Evolutionary conservation across 2,113 vertebrate genomes (phyloP).

Genomic region (Elephantulus edwardii): DNA sequence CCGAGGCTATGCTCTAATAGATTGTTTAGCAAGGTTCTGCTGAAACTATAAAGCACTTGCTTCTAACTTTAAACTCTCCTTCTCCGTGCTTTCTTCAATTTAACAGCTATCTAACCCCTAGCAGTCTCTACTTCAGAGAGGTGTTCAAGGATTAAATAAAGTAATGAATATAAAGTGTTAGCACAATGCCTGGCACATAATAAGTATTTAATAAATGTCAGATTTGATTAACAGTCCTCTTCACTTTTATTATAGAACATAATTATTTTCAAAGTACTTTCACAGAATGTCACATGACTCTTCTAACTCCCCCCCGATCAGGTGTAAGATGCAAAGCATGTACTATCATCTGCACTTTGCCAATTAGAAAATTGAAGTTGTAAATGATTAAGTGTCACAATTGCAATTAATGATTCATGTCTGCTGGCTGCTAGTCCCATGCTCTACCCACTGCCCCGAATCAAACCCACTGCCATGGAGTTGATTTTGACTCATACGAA

Average conservation of each 20-base stretch:
- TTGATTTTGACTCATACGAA: no score
- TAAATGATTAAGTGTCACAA: slow-evolving; percentile 18
- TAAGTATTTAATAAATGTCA: slow-evolving; percentile 50
- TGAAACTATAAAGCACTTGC: no score
- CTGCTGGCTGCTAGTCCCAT: neutral
- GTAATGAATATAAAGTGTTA: slow-evolving; percentile 46
- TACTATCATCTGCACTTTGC: slow-evolving; percentile 27
- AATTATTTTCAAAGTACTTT: slow-evolving; percentile 62
- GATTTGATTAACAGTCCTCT: slow-evolving; percentile 48
- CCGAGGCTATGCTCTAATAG: no score
- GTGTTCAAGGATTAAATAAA: slow-evolving; percentile 41
- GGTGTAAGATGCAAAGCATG: slow-evolving; percentile 31
- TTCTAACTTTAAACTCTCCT: no score
- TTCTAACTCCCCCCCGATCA: slow-evolving; percentile 32
- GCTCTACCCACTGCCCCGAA: neutral
- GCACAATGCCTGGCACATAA: slow-evolving; percentile 42
- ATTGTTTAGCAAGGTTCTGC: no score
- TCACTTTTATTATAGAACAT: slow-evolving; percentile 53
- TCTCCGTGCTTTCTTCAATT: no score
- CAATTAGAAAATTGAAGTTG: slow-evolving; percentile 39
- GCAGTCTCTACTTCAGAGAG: neutral
- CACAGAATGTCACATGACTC: slow-evolving; percentile 23
- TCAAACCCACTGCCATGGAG: no score
- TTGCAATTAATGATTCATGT: neutral
- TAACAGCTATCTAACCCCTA: no score